Base-by-base conservation (phyloP, 2,797 vertebrate genomes). In the Phataginus tricuspis region DNA sequence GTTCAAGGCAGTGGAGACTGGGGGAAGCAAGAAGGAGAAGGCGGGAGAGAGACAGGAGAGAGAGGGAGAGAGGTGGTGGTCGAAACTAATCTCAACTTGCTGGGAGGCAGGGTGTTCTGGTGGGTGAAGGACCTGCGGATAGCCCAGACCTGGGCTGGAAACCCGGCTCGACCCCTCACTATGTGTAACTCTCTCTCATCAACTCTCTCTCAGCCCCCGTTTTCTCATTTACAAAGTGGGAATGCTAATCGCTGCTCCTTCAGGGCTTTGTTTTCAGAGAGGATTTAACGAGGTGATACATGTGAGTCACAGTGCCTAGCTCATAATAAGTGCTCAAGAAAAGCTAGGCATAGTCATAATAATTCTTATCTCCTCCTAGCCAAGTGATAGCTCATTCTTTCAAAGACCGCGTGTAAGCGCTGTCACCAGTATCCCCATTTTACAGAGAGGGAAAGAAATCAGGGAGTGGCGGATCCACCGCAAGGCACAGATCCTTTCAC, bases 61-160 rank as follows among this genome's bases (percentile, higher is more conserved):
- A 9, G 27, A 77, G 13, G 13, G 0, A 9, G 13, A 1, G 63
- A n/a, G 51, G 57, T 5, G 78, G 4, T 4, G 34, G 15, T 2
- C 13, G 34, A 27, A 34, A 59, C 7, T 7, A 31, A 51, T 12
- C 0, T 11, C 61, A 69, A n/a, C 11, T 42, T 37, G 3, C 45
- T 2, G 4, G 18, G 49, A 78, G 27, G n/a, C 9, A 18, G 68
- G 27, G 25, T 2, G 0, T 5, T 0, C 6, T 2, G 5, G 34
- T 5, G 1, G 8, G 53, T 51, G 42, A 71, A 37, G 68, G 34
- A 42, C 15, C 0, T 14, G 0, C 31, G 23, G 37, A 16, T 82
- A n/a, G 14, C 51, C 6, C 1, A 18, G 11, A 6, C 8, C 55
- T 13, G 39, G 37, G 53, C 19, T 8, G 23, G 23, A 7, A 29